phyloP scores from a whole-genome alignment of 2,797 vertebrate species.

The Sebastes aleutianus region DNA sequence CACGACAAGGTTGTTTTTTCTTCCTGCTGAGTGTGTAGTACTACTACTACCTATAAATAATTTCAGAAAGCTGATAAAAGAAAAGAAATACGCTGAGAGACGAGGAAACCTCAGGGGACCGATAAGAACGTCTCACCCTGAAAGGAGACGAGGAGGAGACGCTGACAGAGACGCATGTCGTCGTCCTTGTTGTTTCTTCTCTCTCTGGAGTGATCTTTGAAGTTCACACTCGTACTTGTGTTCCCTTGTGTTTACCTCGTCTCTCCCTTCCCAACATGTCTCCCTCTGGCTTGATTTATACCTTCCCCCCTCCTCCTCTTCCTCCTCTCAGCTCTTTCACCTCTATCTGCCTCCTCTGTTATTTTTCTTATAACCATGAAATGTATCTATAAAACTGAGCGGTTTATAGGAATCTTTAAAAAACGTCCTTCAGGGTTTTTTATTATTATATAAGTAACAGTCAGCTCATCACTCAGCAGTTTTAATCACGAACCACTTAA shows the following conservation, averaged over 20 bases:
- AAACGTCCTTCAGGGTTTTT: neutral
- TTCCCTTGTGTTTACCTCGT: neutral
- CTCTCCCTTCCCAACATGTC: neutral
- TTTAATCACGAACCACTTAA: neutral
- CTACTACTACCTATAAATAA: neutral
- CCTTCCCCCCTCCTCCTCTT: neutral
- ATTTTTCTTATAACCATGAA: neutral
- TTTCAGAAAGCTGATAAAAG: neutral
- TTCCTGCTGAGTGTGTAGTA: neutral
- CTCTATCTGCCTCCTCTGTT: neutral
- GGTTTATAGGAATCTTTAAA: neutral
- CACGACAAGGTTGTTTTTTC: neutral
- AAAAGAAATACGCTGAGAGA: neutral
- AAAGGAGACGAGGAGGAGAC: neutral
- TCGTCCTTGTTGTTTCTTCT: neutral
- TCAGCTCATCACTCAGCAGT: neutral
- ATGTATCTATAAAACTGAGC: neutral
- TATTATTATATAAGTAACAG: neutral
- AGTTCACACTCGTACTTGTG: neutral
- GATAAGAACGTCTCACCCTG: neutral
- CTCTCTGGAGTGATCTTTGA: constrained; percentile 11
- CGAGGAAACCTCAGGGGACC: neutral
- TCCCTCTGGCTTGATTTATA: constrained; percentile 1
- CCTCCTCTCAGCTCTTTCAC: neutral
- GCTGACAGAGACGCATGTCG: neutral